Evolutionary conservation across 2,113 vertebrate genomes (phyloP).

Genomic region (Poecile atricapillus): DNA sequence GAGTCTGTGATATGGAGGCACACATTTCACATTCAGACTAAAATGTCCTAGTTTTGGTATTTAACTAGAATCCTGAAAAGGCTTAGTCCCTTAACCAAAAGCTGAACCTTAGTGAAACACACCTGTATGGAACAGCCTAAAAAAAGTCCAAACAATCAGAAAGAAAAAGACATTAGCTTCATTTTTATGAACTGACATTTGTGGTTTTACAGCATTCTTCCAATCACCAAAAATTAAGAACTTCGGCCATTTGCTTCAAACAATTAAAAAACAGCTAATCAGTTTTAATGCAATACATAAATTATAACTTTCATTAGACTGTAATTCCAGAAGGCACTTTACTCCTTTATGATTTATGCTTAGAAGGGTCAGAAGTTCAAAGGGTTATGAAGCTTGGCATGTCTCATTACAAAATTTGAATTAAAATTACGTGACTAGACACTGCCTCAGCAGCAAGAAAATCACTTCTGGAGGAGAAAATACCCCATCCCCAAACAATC

Average conservation of each 20-base stretch:
- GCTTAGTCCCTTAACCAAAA: constrained; percentile 48
- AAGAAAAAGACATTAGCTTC: constrained; percentile 26
- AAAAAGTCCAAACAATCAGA: constrained; percentile 38
- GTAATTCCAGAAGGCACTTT: background rate
- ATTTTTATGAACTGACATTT: background rate
- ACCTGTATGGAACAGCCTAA: constrained; percentile 28
- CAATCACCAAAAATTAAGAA: background rate
- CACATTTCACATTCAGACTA: constrained; percentile 63
- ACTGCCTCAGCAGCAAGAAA: background rate
- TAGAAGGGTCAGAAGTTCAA: background rate
- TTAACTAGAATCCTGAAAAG: constrained; percentile 42
- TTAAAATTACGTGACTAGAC: background rate
- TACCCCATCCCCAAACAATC: background rate
- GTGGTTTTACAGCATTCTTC: background rate
- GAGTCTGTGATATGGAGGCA: constrained; percentile 61
- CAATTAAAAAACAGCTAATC: background rate
- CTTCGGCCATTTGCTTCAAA: background rate
- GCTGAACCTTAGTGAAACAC: constrained; percentile 48
- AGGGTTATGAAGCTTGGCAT: background rate
- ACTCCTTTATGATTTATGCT: background rate
- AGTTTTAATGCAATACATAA: background rate
- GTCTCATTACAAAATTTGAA: background rate
- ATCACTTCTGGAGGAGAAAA: background rate
- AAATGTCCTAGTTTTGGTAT: constrained; percentile 40
- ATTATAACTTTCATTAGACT: background rate